Base-by-base conservation (phyloP, 2,797 vertebrate genomes). In the Triplophysa bombifrons region DNA sequence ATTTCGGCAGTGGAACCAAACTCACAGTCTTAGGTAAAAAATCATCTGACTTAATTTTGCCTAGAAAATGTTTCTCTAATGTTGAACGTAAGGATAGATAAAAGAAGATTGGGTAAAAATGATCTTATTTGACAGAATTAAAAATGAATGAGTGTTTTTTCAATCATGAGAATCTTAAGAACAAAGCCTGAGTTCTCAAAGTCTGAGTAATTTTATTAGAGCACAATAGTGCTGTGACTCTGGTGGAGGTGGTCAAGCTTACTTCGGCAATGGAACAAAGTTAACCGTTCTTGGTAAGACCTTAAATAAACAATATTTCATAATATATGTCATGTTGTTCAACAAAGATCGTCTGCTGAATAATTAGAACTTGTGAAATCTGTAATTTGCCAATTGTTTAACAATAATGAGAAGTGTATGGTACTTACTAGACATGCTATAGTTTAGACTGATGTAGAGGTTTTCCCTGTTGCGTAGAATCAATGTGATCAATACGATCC, bases 271-370 rank as follows among this genome's bases (percentile, higher is more conserved):
- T 76, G 91, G 91, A 85, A 91, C 90, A 30, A 93, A 90, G 84
- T 83, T 93, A 63, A 93, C 89, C 0, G 89, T 93, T 82, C 78
- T 93, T 8, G 92, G 90, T 92, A 80, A 91, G 90, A 82, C 0
- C 8, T 11, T 27, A 27, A 25, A 27, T 27, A 27, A 27, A 27
- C 3, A 2, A 25, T n/a, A 30, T 58, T 6, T 50, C 3, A 11
- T 63, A 48, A n/a, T 48, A 4, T 14, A 30, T 66, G 11, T 10
- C 3, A 25, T 10, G 14, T n/a, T 56, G 63, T n/a, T 76, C 11
- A 58, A 46, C 48, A 66, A 44, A 19, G 30, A 0, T 53, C 8
- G 3, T 12, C 19, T 27, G 22, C 8, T 27, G 16, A 10, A 41
- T 22, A 11, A 16, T 25, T 13, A 64, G 14, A 30, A 53, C 19